Conservation (phyloP, 2,888 invertebrate genomes). For the Deilephila porcellus region DNA sequence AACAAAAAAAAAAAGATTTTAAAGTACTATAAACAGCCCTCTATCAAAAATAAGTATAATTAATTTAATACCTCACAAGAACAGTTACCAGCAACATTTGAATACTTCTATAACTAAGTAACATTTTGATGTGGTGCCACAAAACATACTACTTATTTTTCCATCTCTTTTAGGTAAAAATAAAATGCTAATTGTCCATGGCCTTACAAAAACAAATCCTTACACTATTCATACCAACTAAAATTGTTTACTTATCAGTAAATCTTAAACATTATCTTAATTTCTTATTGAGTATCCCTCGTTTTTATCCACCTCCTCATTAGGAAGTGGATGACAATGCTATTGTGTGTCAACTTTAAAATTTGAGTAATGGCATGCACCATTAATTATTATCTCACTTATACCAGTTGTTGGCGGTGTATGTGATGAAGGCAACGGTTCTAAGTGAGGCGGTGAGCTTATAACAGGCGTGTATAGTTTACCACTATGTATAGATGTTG, state of each 20-base stretch:
- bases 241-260: not conserved
- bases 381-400: conserved; percentile 75
- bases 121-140: too few relatives aligned
- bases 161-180: not conserved
- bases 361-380: conserved; percentile 73
- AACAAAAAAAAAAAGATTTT: too few relatives aligned
- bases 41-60: too few relatives aligned
- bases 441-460: conserved; percentile 65
- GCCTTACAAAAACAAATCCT: not conserved
- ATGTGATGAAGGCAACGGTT: conserved; percentile 61
- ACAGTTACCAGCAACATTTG: too few relatives aligned
- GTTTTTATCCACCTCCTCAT: conserved; percentile 70
- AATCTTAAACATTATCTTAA: conserved; percentile 33
- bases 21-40: too few relatives aligned
- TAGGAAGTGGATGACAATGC: conserved; percentile 73
- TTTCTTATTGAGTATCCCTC: conserved; percentile 51
- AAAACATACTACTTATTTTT: not conserved
- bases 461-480: conserved; percentile 68
- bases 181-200: not conserved
- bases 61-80: too few relatives aligned
- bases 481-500: conserved; percentile 57
- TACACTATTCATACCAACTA: not conserved
- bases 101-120: too few relatives aligned
- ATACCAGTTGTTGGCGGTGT: conserved; percentile 68
- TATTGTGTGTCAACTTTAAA: conserved; percentile 79